These are phyloP conservation scores for Conus ventricosus DNA, from an alignment of 1,140 invertebrate genomes.

Conservation along the genomic window DNA sequence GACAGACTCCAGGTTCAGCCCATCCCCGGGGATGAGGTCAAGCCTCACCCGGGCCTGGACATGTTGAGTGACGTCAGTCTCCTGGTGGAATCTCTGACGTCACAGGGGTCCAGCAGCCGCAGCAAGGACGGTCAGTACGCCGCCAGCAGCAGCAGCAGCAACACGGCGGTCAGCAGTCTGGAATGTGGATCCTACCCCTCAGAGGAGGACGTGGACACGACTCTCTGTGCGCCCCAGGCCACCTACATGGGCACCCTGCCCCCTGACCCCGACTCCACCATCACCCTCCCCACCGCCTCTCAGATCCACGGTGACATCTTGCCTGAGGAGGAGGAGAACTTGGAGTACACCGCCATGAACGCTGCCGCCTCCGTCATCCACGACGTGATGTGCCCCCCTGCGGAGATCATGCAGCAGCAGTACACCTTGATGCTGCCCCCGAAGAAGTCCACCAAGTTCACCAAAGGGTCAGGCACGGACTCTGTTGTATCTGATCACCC, in stretches of 20 bases:
- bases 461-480: neutral
- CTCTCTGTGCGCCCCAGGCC: neutral
- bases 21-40: neutral
- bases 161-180: neutral
- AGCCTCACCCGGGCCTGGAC: slow-evolving; percentile 8
- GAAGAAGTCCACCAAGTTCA: neutral
- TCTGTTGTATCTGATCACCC: neutral
- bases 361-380: neutral
- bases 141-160: neutral
- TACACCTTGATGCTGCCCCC: neutral
- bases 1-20: neutral
- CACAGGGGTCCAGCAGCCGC: neutral
- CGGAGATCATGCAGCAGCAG: neutral
- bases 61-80: slow-evolving; percentile 29
- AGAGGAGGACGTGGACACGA: neutral
- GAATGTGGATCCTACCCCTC: neutral
- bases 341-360: neutral
- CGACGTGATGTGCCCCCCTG: neutral
- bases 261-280: neutral
- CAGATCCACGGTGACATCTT: neutral
- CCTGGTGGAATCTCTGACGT: slow-evolving; percentile 13
- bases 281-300: neutral
- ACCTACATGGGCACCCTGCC: neutral
- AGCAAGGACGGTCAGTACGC: neutral
- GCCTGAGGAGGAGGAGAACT: neutral